Percentiles rank a stretch among this genome's conserved stretches.
phyloP scores from a whole-genome alignment of 2,113 vertebrate genomes.

The Pongo abelii region DNA sequence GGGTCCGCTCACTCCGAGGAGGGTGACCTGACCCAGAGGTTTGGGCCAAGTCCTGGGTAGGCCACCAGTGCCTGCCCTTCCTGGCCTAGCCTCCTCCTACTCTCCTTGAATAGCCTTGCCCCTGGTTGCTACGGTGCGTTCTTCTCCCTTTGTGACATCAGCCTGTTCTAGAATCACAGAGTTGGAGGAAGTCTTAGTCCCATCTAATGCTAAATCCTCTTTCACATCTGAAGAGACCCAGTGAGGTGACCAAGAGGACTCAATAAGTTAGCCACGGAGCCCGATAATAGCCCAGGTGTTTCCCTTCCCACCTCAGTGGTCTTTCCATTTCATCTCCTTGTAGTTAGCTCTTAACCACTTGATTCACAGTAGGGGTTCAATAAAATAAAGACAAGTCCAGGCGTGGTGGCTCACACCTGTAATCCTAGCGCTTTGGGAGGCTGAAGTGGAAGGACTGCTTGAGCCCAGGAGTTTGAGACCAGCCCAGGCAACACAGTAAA shows the following conservation, averaged over 20 bases:
- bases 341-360: background rate
- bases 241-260: background rate
- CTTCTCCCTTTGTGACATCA: background rate
- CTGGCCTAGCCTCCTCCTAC: background rate
- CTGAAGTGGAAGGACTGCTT: too few relatives aligned
- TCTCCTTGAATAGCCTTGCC: background rate
- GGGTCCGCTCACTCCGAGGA: background rate
- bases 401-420: too few relatives aligned
- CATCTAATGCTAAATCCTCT: background rate
- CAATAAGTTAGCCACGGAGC: background rate
- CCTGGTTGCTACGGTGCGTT: background rate
- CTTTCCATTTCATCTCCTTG: background rate
- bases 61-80: background rate
- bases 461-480: too few relatives aligned
- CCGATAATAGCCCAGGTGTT: background rate
- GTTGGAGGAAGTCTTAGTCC: background rate
- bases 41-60: background rate
- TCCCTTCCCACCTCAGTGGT: background rate
- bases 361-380: background rate
- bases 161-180: constrained; percentile 21
- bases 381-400: background rate
- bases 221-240: background rate
- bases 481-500: too few relatives aligned
- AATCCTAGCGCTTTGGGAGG: too few relatives aligned
- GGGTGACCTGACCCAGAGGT: background rate